Percentiles rank a stretch among this genome's conserved stretches.
Conservation (phyloP, 2,113 vertebrate genomes). For the Embiotoca jacksoni region DNA sequence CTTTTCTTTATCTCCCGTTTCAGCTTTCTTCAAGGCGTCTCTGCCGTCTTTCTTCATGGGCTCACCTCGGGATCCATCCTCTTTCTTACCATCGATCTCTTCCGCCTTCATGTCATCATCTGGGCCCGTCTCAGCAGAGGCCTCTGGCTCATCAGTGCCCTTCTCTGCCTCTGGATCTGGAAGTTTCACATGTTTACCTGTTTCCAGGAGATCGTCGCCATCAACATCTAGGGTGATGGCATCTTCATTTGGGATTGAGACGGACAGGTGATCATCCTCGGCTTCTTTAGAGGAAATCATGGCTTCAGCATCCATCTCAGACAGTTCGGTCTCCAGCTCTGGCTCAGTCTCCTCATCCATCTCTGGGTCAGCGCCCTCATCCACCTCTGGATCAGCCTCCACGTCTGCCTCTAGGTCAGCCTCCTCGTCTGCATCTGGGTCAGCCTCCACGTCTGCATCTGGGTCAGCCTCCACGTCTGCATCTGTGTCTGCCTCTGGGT, state of each 20-base stretch:
- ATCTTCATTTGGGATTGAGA: conserved; percentile 99
- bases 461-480: conserved; percentile 24
- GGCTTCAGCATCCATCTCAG: conserved; percentile 91
- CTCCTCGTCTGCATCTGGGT: conserved; percentile 67
- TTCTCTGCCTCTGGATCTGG: conserved; percentile 99
- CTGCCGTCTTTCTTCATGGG: conserved; percentile 94
- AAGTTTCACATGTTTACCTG: conserved; percentile 99
- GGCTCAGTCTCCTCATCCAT: conserved; percentile 69
- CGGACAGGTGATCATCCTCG: conserved; percentile 99
- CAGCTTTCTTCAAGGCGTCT: conserved; percentile 97
- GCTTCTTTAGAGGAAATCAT: conserved; percentile 93
- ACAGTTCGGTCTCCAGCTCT: conserved; percentile 79
- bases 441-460: conserved; percentile 57
- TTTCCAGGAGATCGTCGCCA: conserved; percentile 99
- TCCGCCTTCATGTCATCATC: conserved; percentile 93
- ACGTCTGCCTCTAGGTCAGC: conserved; percentile 68
- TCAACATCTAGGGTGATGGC: conserved; percentile 99
- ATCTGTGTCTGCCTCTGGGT: conserved; percentile 39
- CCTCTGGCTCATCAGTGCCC: conserved; percentile 91
- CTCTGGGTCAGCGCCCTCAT: conserved; percentile 60
- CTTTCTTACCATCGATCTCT: conserved; percentile 96
- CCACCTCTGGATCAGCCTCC: conserved; percentile 60
- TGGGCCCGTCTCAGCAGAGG: conserved; percentile 90
- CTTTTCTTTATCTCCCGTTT: conserved; percentile 99
- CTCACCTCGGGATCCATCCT: conserved; percentile 93